Evolutionary conservation across 2,113 vertebrate species (phyloP), one percentile per base, ranked within the genome.

Genomic region (Ceyx margarethae): DNA sequence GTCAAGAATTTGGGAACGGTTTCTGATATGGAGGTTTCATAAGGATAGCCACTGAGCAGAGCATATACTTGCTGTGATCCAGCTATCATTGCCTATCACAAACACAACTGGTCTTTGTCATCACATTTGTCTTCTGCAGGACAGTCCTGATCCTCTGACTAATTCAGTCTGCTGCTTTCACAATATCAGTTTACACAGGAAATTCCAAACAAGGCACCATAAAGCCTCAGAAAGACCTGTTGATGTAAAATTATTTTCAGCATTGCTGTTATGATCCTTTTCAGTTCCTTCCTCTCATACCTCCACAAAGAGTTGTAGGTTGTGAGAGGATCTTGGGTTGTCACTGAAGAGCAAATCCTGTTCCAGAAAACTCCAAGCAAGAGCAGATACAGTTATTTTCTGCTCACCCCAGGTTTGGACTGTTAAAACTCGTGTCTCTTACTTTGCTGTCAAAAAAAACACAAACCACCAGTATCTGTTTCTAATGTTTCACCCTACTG

Each of bases 91-190:
- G 50, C 14, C 60, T 73, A 31, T 29, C 13, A 11, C 42, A 58
- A 0, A 23, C 25, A 62, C 40, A 14, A 51, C 0, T 29, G 25
- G 1, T 42, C 42, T 58, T 20, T 33, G 2, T 69, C 14, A 4
- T 35, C 33, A 46, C 5, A 29, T 64, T 76, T 83, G 28, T 88
- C 29, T 51, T 60, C 46, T 31, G 10, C 31, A 61, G 29, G n/a
- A 51, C 29, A n/a, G 43, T 53, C 20, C 33, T 78, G 51, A 5
- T 75, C 9, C 50, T 79, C 48, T 57, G 22, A n/a, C 28, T 81
- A 28, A n/a, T 56, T 89, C 75, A n/a, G 35, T 76, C 18, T 71
- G 9, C 18, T 74, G 28, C 31, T 75, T 56, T 90, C 12, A 20
- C 46, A 67, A 46, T 46, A 29, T 21, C 2, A 1, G 16, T 67